Evolutionary conservation across 2,797 vertebrate genomes (phyloP), one percentile per base, ranked within the genome.

Genomic region (Rachycentron canadum): DNA sequence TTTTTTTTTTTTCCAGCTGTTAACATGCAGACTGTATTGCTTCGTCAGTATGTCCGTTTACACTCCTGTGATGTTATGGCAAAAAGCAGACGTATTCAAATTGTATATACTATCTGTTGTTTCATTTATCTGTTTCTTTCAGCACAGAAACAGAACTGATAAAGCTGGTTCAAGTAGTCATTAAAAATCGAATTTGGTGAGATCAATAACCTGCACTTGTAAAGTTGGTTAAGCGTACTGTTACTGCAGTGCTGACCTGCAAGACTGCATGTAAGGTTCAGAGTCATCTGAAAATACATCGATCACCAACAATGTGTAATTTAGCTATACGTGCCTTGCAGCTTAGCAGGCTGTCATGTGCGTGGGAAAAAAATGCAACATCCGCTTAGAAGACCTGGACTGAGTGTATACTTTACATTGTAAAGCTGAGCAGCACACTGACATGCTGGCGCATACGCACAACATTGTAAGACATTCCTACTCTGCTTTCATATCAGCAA

Each of bases 151-250:
- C 23, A 65, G 11, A 74, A 36, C 7, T 38, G 2, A 23, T 34
- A 21, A 69, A 64, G 26, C 14, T 23, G 38, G 53, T 30, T 50
- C 11, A 71, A 10, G 23, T 28, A 53, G 50, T 59, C 32, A 52
- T 25, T 61, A 49, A 74, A 58, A 40, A n/a, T 36, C 36, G 0
- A 36, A 53, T 67, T 8, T 59, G 26, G 9, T 59, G 21, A 52
- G 40, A 78, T 21, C 13, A 62, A 53, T 32, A 36, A 80, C 10
- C 53, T 7, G 38, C n/a, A 76, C 30, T 52, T 58, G 45, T 50
- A 9, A 56, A 71, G 16, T 26, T 63, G 30, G 69, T 86, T 86
- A 85, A 76, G 56, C 76, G 78, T 36, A 60, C 30, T 41, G 11
- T 55, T 66, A 53, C 66, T 75, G 66, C 70, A 80, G 32, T 80